Evolutionary conservation across 2,888 invertebrate species (phyloP).

Genomic region (Uropetala carovei): DNA sequence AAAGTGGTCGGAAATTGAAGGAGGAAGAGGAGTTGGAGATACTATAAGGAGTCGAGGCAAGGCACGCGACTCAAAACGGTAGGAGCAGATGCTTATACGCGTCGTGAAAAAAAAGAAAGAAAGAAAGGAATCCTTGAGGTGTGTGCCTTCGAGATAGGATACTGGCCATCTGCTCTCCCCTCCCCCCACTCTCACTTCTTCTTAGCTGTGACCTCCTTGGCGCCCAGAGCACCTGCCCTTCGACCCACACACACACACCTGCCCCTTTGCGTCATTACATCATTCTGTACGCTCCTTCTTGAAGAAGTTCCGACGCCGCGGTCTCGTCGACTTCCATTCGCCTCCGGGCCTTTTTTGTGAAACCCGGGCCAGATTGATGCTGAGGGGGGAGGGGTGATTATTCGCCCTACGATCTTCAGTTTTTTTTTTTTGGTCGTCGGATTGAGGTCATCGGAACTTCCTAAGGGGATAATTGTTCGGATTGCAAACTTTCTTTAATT

Average conservation of each 20-base stretch:
- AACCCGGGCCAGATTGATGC: neutral
- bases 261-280: slow-evolving; percentile 67
- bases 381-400: neutral
- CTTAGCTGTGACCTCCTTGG: slow-evolving; percentile 71
- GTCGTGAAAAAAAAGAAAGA: too few relatives aligned
- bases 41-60: neutral
- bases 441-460: neutral
- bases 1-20: too few relatives aligned
- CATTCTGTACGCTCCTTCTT: slow-evolving; percentile 66
- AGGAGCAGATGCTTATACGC: slow-evolving; percentile 35
- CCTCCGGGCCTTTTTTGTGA: slow-evolving; percentile 17
- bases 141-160: neutral
- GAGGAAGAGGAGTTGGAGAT: too few relatives aligned
- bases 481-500: neutral
- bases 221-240: slow-evolving; percentile 69
- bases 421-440: neutral
- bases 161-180: slow-evolving; percentile 52
- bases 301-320: slow-evolving; percentile 51
- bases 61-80: slow-evolving; percentile 43
- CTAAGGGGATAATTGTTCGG: neutral
- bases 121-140: slow-evolving; percentile 53
- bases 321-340: slow-evolving; percentile 22
- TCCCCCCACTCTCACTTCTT: too few relatives aligned
- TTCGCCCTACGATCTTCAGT: neutral
- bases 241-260: slow-evolving; percentile 74